A percentile compares a stretch with the other conserved stretches of the same genome.
Conservation (phyloP, 2,888 invertebrate species). For the Merodon equestris region DNA sequence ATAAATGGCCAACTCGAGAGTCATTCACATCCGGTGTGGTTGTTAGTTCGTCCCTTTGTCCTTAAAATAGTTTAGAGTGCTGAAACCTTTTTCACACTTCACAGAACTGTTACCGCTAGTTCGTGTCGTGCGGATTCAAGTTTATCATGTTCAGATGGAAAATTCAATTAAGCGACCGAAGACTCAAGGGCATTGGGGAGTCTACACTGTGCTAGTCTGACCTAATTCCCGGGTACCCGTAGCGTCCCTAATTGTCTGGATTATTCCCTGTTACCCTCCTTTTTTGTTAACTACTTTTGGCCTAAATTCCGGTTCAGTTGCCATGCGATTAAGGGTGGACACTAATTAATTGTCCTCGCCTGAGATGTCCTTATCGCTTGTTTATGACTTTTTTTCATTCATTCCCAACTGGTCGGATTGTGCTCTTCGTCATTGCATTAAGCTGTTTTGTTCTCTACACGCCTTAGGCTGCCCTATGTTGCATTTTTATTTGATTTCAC, state of each 20-base stretch:
- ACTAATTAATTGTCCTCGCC: slow-evolving; percentile 40
- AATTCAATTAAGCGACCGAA: slow-evolving; percentile 36
- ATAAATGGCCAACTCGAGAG: too few species aligned
- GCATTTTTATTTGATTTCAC: slow-evolving; percentile 38
- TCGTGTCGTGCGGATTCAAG: slow-evolving; percentile 9
- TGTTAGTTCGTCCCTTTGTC: too few species aligned
- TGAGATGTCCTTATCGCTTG: slow-evolving; percentile 17
- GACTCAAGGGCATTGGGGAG: slow-evolving; percentile 12
- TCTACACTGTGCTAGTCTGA: slow-evolving; percentile 15
- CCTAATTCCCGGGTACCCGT: background rate
- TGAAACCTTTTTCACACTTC: too few species aligned
- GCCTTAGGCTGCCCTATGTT: slow-evolving; percentile 8
- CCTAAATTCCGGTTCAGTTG: slow-evolving; percentile 13
- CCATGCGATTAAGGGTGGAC: slow-evolving; percentile 20
- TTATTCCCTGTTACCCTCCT: background rate
- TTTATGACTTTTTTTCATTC: background rate
- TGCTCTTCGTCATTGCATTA: slow-evolving; percentile 33
- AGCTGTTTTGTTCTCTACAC: slow-evolving; percentile 1
- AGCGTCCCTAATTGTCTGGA: slow-evolving; percentile 12
- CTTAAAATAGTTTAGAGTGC: background rate
- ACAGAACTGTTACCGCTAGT: too few species aligned
- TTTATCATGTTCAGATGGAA: slow-evolving; percentile 18
- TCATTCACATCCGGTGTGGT: too few species aligned
- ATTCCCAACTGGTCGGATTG: too few species aligned
- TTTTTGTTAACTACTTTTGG: background rate